Base-by-base conservation (phyloP, 1,140 invertebrate species). In the Teleopsis dalmanni region DNA sequence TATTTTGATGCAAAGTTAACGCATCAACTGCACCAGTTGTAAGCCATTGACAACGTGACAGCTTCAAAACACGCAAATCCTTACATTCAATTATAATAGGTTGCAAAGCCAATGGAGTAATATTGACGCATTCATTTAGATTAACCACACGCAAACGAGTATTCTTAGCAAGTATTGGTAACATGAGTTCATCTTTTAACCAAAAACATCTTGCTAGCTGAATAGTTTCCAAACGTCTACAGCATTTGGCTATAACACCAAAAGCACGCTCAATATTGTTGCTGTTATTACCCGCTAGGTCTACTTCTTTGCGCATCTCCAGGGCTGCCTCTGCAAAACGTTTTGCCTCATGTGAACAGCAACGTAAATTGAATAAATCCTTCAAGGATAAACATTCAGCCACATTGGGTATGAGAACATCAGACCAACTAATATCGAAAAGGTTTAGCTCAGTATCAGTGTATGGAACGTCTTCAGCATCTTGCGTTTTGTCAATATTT, bases 351-450 rank as follows among this genome's bases (percentile, higher is more conserved):
- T 61, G 73, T 0, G 77, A 79, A 38, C 74, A 77, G 53, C 75
- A 73, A 21, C 78, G 72, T 56, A 80, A 69, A 58, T 72, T 75
- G 40, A 78, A 78, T 50, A 76, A 74, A 41, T 80, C 78, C 19
- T 71, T 68, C 3, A 78, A 62, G 6, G 72, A 60, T 16, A 80
- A 56, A 45, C 72, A 65, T 0, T 65, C 63, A n/a, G 76, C 52
- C 35, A 80, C 53, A 46, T 74, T 68, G 0, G 75, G 66, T 16
- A 78, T 72, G 25, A 78, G 61, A 51, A 80, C 74, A 57, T 80
- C 77, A 49, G 78, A 75, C 78, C 78, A 80, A 46, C 71, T 75
- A 21, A 79, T 60, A 56, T 78, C 76, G 49, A 78, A 76, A 16
- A 79, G 49, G 2, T 51, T 54, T 13, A 58, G n/a, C 33, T 23